Base-by-base conservation (phyloP, 2,797 vertebrate species). In the Pachyuromys duprasi region DNA sequence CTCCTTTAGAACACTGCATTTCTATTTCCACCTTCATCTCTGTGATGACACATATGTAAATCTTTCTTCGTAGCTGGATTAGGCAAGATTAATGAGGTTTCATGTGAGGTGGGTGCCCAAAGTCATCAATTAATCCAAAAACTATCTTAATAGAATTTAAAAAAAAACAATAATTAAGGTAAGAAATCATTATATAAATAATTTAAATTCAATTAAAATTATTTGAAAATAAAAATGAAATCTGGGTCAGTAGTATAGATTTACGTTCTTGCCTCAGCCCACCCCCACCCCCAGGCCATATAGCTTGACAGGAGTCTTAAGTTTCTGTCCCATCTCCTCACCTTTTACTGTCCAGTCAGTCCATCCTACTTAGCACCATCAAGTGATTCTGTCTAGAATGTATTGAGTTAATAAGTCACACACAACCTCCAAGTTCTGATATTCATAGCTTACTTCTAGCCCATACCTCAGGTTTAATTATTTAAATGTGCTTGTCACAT, bases 281-380 rank as follows among this genome's bases (percentile, higher is more conserved):
- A 49, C 11, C n/a, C 76, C 28, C 12, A 49, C 49, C 49, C 8
- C 49, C 49, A 8, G 11, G 9, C 49, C 1, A 1, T 28, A 8
- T 22, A 53, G 67, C 57, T 86, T 39, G 3, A 26, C 39, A 24
- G 33, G n/a, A 26, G 14, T 53, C 36, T 20, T 12, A 4, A 57
- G n/a, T 11, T 0, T 1, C 49, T 11, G 0, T 1, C 20, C 28
- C 5, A 8, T 39, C 20, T 84, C 11, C 70, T 53, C 1, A 1
- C 31, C 13, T 55, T 42, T 9, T 67, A 8, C 36, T 31, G 13
- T 33, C 57, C 7, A 7, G 0, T 22, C 5, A 7, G 0, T 22
- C 42, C 2, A 0, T 62, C 62, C 69, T 8, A 60, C 24, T 5
- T 31, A 31, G 24, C 33, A 15, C n/a, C 1, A 9, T n/a, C 17